Percentiles rank a stretch among this genome's conserved stretches.
phyloP scores from a whole-genome alignment of 2,888 invertebrate species.

The Nemotelus pantherinus region DNA sequence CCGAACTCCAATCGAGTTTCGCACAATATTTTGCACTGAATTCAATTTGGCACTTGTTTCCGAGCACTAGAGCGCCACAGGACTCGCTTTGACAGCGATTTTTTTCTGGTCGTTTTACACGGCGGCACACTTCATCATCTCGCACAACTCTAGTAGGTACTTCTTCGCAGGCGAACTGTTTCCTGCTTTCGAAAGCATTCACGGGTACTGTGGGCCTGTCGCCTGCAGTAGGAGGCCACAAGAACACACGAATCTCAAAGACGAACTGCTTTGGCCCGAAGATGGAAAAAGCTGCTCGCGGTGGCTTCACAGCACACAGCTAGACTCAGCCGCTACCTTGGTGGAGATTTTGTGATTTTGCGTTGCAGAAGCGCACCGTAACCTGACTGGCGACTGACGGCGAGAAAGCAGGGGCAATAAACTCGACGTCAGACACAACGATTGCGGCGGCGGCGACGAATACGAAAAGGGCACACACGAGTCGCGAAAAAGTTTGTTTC shows the following conservation, averaged over 20 bases:
- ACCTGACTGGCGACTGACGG: slow-evolving; percentile 23
- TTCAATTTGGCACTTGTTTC: neutral
- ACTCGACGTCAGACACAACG: slow-evolving; percentile 40
- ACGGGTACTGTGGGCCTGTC: neutral
- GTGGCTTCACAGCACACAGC: neutral
- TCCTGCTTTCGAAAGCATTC: neutral
- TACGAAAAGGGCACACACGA: slow-evolving; percentile 3
- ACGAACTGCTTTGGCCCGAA: neutral
- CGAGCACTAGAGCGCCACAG: neutral
- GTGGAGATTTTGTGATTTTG: slow-evolving; percentile 31
- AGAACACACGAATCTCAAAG: slow-evolving; percentile 3
- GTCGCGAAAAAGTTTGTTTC: neutral
- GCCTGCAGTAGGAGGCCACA: neutral
- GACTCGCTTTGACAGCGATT: neutral
- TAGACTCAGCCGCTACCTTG: slow-evolving; percentile 25
- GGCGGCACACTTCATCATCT: slow-evolving; percentile 40
- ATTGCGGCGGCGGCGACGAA: slow-evolving; percentile 14
- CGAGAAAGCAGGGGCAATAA: slow-evolving; percentile 36
- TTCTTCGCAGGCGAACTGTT: slow-evolving; percentile 3
- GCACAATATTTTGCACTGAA: neutral
- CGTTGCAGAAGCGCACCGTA: slow-evolving; percentile 31
- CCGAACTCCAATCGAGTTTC: neutral
- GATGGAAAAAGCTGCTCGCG: neutral
- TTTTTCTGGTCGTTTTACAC: neutral
- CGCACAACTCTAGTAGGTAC: slow-evolving; percentile 1